Evolutionary conservation across 2,797 vertebrate species (phyloP).

Genomic region (Coluber constrictor): DNA sequence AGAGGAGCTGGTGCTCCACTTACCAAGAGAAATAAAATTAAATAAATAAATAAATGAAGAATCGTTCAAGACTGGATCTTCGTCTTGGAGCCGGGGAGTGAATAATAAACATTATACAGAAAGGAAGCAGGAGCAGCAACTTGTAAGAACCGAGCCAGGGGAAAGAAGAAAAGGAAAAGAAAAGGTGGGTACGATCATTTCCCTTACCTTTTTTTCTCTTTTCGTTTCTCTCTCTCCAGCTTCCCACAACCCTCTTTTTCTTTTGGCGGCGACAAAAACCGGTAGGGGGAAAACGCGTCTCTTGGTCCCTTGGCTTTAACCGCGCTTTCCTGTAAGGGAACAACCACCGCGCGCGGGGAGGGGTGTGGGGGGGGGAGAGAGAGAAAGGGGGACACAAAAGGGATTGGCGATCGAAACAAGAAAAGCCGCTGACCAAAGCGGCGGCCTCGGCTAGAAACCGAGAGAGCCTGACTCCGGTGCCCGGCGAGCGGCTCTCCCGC

Average conservation of each 20-base stretch:
- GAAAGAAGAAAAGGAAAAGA: background rate
- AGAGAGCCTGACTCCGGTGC: background rate
- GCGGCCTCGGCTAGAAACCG: background rate
- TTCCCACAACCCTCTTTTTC: constrained; percentile 32
- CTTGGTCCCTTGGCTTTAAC: background rate
- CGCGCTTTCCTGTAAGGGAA: background rate
- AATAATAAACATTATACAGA: constrained; percentile 54
- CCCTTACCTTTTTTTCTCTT: background rate
- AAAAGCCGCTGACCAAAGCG: background rate
- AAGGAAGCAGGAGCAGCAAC: constrained; percentile 32
- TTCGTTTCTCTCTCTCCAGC: constrained; percentile 35
- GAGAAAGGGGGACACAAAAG: too few relatives aligned
- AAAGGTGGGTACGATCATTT: constrained; percentile 60
- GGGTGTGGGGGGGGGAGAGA: too few relatives aligned
- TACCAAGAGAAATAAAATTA: constrained; percentile 17
- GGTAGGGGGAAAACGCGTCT: background rate
- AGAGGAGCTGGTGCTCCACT: constrained; percentile 58
- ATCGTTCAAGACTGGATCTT: constrained; percentile 52
- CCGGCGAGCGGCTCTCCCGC: background rate
- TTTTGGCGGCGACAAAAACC: constrained; percentile 20
- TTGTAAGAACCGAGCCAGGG: constrained; percentile 27
- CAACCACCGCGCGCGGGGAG: too few relatives aligned
- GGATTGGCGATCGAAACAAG: background rate
- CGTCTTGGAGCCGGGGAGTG: constrained; percentile 50
- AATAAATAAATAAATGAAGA: constrained; percentile 28